These are phyloP conservation scores for Threskiornis aethiopicus DNA, from an alignment of 2,797 vertebrate genomes.

Conservation along the genomic window DNA sequence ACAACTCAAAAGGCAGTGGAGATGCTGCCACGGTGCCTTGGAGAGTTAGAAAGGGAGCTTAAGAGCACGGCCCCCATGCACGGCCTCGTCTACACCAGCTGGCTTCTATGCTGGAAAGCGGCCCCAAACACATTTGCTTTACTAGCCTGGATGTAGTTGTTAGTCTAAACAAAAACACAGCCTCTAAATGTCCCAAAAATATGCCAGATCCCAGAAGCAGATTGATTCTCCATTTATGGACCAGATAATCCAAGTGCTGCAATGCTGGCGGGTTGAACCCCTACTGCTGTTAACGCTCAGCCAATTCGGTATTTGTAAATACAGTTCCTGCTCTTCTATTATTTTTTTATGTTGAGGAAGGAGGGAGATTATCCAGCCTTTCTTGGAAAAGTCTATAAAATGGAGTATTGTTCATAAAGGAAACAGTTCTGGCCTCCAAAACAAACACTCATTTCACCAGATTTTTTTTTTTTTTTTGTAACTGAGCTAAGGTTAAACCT, in stretches of 20 bases:
- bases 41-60: background rate
- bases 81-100: background rate
- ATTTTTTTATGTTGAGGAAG: background rate
- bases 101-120: fast-evolving
- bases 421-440: background rate
- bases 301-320: background rate
- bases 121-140: background rate
- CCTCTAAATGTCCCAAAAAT: background rate
- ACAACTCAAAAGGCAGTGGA: fast-evolving
- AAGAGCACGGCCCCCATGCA: fast-evolving
- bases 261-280: background rate
- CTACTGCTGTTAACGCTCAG: background rate
- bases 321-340: background rate
- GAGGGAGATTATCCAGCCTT: background rate
- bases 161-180: constrained; percentile 18
- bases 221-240: constrained; percentile 16
- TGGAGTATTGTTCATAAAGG: background rate
- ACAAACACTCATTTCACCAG: background rate
- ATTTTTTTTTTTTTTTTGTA: background rate
- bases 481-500: background rate
- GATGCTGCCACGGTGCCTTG: background rate
- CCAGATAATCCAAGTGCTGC: background rate
- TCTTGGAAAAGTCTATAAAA: background rate
- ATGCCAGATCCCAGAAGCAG: background rate
- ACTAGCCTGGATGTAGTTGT: background rate